Evolutionary conservation across 2,797 vertebrate genomes (phyloP).

Genomic region (Luscinia luscinia): DNA sequence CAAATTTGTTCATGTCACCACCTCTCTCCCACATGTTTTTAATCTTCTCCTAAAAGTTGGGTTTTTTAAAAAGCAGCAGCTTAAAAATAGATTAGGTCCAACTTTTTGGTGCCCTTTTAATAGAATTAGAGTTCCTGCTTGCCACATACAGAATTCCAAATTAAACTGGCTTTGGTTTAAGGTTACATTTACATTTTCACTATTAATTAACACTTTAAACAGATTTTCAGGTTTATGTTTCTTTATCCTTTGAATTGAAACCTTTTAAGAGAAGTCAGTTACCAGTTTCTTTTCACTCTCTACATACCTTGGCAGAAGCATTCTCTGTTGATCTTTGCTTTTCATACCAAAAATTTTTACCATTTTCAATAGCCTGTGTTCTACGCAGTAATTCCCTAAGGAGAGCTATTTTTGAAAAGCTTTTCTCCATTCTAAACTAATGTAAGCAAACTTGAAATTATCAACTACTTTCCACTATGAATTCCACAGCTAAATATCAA

Average conservation of each 20-base stretch:
- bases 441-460: not conserved
- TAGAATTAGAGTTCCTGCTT: not conserved
- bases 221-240: not conserved
- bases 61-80: not conserved
- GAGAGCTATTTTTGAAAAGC: not conserved
- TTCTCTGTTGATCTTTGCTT: not conserved
- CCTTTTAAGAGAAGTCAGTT: not conserved
- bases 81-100: slow-evolving; percentile 2
- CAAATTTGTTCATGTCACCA: slow-evolving; percentile 65
- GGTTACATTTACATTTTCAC: not conserved
- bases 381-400: not conserved
- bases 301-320: not conserved
- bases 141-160: not conserved
- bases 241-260: not conserved
- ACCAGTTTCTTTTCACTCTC: not conserved
- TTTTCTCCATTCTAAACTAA: not conserved
- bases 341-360: not conserved
- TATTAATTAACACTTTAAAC: not conserved
- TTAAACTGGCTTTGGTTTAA: not conserved
- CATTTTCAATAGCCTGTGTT: not conserved
- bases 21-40: slow-evolving; percentile 56
- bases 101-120: not conserved
- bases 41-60: slow-evolving; percentile 31
- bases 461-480: not conserved
- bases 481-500: slow-evolving; percentile 33